phyloP scores from a whole-genome alignment of 2,888 invertebrate species.

The Parasteatoda lunata region DNA sequence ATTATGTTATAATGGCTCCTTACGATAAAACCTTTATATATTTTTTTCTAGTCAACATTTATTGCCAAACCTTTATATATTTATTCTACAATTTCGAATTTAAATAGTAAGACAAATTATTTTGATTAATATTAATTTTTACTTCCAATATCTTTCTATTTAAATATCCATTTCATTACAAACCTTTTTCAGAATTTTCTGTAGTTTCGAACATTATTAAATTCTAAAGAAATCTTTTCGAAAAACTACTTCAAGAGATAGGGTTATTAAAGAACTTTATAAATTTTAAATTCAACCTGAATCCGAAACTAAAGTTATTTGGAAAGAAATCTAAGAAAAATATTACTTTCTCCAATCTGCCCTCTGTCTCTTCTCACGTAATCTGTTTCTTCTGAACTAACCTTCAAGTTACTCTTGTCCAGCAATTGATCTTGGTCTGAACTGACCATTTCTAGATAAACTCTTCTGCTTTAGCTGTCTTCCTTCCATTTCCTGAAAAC shows the following conservation, averaged over 20 bases:
- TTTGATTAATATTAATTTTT: too few species aligned
- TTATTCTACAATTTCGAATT: too few species aligned
- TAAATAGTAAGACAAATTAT: too few species aligned
- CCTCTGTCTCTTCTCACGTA: conserved; percentile 22
- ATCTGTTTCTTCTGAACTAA: conserved; percentile 12
- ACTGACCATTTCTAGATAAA: conserved; percentile 3
- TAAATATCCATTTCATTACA: too few species aligned
- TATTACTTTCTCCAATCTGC: neutral
- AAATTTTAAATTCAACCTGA: neutral
- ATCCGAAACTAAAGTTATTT: neutral
- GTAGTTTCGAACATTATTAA: neutral
- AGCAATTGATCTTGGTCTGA: conserved; percentile 30
- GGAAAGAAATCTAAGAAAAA: neutral
- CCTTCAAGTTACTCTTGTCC: conserved; percentile 19
- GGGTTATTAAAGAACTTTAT: neutral
- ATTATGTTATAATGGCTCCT: too few species aligned
- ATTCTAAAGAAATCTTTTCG: too few species aligned
- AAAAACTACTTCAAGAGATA: neutral
- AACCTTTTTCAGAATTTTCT: neutral
- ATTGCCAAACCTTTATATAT: too few species aligned
- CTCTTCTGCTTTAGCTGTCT: neutral
- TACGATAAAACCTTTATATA: too few species aligned
- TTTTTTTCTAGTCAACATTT: too few species aligned
- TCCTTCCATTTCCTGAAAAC: conserved; percentile 38
- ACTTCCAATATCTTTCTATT: too few species aligned